Percentiles rank a stretch among this genome's conserved stretches.
phyloP scores from a whole-genome alignment of 1,140 invertebrate genomes.

The Microplitis mediator region DNA sequence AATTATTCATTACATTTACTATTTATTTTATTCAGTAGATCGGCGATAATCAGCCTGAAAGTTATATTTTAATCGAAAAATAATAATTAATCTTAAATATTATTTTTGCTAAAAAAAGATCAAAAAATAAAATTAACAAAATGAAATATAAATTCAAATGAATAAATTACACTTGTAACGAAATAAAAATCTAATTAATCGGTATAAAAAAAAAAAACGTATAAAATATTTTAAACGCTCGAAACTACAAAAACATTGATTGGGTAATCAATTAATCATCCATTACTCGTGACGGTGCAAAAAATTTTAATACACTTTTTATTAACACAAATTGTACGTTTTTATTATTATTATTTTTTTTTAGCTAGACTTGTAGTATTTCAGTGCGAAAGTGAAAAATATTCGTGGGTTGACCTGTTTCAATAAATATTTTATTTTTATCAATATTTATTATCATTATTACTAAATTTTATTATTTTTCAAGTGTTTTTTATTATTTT shows the following conservation, averaged over 20 bases:
- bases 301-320: too few relatives aligned
- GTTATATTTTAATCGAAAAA: neutral
- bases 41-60: constrained; percentile 1
- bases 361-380: neutral
- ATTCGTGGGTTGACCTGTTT: neutral
- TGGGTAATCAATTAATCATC: too few relatives aligned
- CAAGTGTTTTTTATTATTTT: neutral
- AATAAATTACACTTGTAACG: too few relatives aligned
- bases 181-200: too few relatives aligned
- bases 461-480: neutral
- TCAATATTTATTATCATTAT: neutral
- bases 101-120: too few relatives aligned
- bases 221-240: too few relatives aligned
- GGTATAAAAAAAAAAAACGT: too few relatives aligned
- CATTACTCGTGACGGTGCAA: too few relatives aligned
- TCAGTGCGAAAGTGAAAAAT: constrained; percentile 6
- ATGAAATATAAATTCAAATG: neutral
- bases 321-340: neutral
- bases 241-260: too few relatives aligned
- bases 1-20: neutral
- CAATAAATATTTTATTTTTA: neutral
- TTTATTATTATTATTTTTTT: neutral
- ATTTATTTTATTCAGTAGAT: neutral
- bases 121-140: too few relatives aligned
- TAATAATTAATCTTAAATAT: too few relatives aligned